These are phyloP conservation scores for Agrochola lychnidis DNA, from an alignment of 2,888 invertebrate genomes.

Conservation along the genomic window DNA sequence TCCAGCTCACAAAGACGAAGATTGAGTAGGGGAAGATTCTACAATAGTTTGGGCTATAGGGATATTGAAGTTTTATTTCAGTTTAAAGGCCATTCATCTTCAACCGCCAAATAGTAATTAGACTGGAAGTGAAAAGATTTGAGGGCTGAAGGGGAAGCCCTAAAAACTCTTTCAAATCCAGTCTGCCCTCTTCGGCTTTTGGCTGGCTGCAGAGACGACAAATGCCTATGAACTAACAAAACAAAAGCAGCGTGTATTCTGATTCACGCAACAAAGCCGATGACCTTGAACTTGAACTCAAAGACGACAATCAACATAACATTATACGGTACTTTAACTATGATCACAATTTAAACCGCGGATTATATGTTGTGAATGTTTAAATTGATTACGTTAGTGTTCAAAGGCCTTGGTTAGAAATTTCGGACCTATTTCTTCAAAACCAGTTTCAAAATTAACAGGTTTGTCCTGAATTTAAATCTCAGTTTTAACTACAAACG, in stretches of 20 bases:
- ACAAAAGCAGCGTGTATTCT: slow-evolving; percentile 26
- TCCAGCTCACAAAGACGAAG: not conserved
- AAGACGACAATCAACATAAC: slow-evolving; percentile 10
- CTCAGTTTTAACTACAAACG: not conserved
- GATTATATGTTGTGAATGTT: slow-evolving; percentile 16
- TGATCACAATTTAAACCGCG: slow-evolving; percentile 6
- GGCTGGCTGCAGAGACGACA: not conserved
- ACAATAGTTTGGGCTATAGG: not conserved
- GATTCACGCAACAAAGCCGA: slow-evolving; percentile 22
- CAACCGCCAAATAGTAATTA: not conserved
- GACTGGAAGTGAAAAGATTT: not conserved
- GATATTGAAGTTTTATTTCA: too few relatives aligned
- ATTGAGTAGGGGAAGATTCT: not conserved
- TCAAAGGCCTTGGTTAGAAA: not conserved
- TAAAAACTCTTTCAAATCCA: not conserved
- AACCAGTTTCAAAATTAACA: slow-evolving; percentile 8
- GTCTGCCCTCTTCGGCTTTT: not conserved
- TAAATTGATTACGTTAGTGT: slow-evolving; percentile 2
- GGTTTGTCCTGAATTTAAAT: not conserved
- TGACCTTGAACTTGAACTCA: slow-evolving; percentile 43
- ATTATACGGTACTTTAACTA: slow-evolving; percentile 15
- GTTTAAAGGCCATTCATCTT: not conserved
- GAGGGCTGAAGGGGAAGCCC: not conserved
- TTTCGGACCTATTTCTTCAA: not conserved
- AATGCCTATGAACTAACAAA: slow-evolving; percentile 2